phyloP scores from a whole-genome alignment of 2,113 vertebrate genomes.

The Dasyurus viverrinus region DNA sequence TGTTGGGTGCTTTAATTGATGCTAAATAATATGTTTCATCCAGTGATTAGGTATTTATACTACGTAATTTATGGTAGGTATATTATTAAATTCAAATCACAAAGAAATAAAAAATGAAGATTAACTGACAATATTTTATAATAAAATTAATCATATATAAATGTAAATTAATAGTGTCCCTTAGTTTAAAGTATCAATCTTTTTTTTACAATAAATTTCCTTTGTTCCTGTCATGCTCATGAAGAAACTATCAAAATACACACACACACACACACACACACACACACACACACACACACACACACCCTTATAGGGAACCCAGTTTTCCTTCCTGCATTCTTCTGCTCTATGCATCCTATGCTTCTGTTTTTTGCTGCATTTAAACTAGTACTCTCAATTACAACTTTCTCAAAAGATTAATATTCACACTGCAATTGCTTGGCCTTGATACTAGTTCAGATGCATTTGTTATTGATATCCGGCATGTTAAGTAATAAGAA shows the following conservation, averaged over 20 bases:
- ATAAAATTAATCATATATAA: not conserved
- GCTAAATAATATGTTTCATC: not conserved
- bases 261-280: no score
- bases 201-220: not conserved
- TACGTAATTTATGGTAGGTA: not conserved
- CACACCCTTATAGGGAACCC: not conserved
- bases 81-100: conserved; percentile 21
- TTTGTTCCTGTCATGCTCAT: not conserved
- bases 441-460: not conserved
- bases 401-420: conserved; percentile 32
- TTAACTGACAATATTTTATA: not conserved
- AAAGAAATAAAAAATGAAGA: not conserved
- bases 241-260: not conserved
- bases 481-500: conserved; percentile 35
- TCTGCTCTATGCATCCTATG: rapidly evolving
- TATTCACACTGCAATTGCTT: not conserved
- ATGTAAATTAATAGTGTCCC: not conserved
- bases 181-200: not conserved
- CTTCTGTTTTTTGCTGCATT: not conserved
- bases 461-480: not conserved
- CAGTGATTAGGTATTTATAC: not conserved
- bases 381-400: not conserved
- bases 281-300: no score
- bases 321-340: not conserved
- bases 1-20: not conserved